These are phyloP conservation scores for Agrypnia vestita DNA, from an alignment of 1,140 invertebrate species.

Conservation along the genomic window DNA sequence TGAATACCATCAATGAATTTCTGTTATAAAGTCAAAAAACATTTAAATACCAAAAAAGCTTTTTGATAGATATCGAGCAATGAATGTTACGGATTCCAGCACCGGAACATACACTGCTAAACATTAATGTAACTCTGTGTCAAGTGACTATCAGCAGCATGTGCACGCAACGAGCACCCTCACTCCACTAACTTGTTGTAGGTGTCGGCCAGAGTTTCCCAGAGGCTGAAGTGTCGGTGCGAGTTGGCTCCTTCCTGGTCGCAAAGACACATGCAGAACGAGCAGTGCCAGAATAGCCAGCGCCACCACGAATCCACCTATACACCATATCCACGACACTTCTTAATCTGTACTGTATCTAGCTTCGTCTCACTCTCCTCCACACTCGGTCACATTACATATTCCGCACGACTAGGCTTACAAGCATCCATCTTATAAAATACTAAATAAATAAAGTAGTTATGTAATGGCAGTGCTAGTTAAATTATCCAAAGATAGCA, in stretches of 20 bases:
- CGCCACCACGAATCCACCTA: slow-evolving; percentile 91
- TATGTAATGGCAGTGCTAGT: too few species aligned
- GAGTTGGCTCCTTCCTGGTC: slow-evolving; percentile 78
- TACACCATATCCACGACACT: not conserved
- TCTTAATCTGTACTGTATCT: not conserved
- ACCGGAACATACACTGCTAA: too few species aligned
- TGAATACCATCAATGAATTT: too few species aligned
- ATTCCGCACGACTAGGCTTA: not conserved
- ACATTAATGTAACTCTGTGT: too few species aligned
- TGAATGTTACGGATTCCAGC: too few species aligned
- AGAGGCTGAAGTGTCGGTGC: slow-evolving; percentile 87
- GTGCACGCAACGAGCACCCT: not conserved
- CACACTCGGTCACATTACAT: not conserved
- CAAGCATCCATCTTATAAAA: too few species aligned
- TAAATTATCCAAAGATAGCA: too few species aligned
- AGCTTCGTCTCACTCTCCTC: not conserved
- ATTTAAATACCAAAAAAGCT: too few species aligned
- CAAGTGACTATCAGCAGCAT: not conserved
- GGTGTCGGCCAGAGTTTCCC: slow-evolving; percentile 77
- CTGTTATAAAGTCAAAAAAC: too few species aligned
- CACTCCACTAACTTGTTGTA: slow-evolving; percentile 81
- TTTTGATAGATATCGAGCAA: too few species aligned
- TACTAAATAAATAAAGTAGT: too few species aligned
- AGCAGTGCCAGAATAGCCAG: slow-evolving; percentile 91
- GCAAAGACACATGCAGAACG: slow-evolving; percentile 91